A percentile compares a stretch with the other conserved stretches of the same genome.
Evolutionary conservation across 2,888 invertebrate species (phyloP).

Genomic region (Phalera bucephala): DNA sequence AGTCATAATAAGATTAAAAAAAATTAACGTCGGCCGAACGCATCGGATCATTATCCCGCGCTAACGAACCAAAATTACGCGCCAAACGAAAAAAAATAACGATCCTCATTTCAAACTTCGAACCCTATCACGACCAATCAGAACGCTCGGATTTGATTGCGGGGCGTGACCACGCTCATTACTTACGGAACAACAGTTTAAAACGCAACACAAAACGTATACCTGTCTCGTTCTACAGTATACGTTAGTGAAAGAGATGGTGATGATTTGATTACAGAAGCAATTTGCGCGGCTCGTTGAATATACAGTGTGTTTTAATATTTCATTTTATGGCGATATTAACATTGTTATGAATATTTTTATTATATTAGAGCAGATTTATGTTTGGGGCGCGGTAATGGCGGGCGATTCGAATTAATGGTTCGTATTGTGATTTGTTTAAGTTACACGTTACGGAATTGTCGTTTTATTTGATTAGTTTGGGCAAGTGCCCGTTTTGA

Average conservation of each 20-base stretch:
- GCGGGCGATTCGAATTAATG: slow-evolving; percentile 40
- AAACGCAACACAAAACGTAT: slow-evolving; percentile 24
- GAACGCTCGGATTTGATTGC: slow-evolving; percentile 60
- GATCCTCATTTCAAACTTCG: slow-evolving; percentile 63
- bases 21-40: slow-evolving; percentile 36
- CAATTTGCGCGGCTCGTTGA: slow-evolving; percentile 53
- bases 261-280: slow-evolving; percentile 41
- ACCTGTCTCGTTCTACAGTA: slow-evolving; percentile 40
- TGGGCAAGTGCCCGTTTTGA: slow-evolving; percentile 19
- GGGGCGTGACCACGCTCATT: slow-evolving; percentile 75
- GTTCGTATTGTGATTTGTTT: slow-evolving; percentile 37
- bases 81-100: slow-evolving; percentile 55
- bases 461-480: slow-evolving; percentile 23
- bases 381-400: slow-evolving; percentile 65
- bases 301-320: slow-evolving; percentile 70
- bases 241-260: slow-evolving; percentile 27
- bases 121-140: slow-evolving; percentile 70
- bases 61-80: slow-evolving; percentile 64
- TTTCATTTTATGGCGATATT: slow-evolving; percentile 77
- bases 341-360: slow-evolving; percentile 73
- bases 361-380: slow-evolving; percentile 65
- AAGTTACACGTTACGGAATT: slow-evolving; percentile 22
- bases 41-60: slow-evolving; percentile 23
- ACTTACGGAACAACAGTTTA: slow-evolving; percentile 48
- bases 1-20: slow-evolving; percentile 36